Base-by-base conservation (phyloP, 1,140 invertebrate genomes). In the Pseudomyrmex dendroicus region DNA sequence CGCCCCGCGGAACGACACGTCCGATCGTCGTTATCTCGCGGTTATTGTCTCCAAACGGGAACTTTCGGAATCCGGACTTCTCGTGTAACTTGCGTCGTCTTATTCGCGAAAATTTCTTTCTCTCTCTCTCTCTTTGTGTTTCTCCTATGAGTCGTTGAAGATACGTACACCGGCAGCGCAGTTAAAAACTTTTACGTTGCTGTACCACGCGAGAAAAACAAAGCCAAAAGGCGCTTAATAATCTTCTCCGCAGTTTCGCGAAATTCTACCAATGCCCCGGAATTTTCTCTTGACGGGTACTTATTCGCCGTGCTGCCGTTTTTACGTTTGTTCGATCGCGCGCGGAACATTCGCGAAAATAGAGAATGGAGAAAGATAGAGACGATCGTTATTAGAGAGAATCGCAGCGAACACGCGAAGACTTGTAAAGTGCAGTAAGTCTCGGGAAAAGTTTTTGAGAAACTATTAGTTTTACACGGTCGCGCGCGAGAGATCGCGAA, bases 1-100 rank as follows among this genome's bases (percentile, higher is more conserved):
- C 59, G 13, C n/a, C 35, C 35, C 13, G 17, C 13, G 17, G 35
- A 35, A 35, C 15, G 73, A 20, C 10, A 17, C 44, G 20, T 25
- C 52, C 52, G 44, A 78, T 78, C 76, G 54, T 35, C 44, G 1
- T 78, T 56, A 59, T 59, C 35, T 57, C 48, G 63, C 62, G 74
- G 35, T 48, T 57, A n/a, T 76, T 64, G 25, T 20, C 20, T n/a
- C 20, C 15, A 13, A 52, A 5, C 48, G 44, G 25, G 56, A 70
- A 22, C 66, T 78, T 78, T 17, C 20, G 20, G 2, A 17, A 12
- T 46, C 20, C 48, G 17, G 48, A 48, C 46, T 8, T 2, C 17
- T 78, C 57, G 15, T 20, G 63, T 48, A 78, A 68, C 63, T n/a
- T 35, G 35, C 25, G 9, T n/a, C 48, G n/a, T 8, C 7, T 17